A percentile compares a stretch with the other conserved stretches of the same genome.
These are phyloP conservation scores for Nibea coibor DNA, from an alignment of 2,113 vertebrate genomes.

Conservation along the genomic window DNA sequence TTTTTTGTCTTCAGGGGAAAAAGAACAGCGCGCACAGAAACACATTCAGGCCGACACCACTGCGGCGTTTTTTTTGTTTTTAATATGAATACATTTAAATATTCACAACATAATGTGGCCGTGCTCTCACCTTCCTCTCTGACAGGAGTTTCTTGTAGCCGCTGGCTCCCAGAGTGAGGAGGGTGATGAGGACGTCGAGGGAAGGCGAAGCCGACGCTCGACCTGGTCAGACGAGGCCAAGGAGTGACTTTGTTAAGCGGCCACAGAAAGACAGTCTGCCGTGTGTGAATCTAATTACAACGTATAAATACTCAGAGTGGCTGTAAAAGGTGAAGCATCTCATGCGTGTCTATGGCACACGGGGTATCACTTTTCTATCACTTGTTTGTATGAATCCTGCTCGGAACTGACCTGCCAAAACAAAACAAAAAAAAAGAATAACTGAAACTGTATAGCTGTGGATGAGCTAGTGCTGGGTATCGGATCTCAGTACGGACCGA, in stretches of 20 bases:
- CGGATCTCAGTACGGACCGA: not conserved
- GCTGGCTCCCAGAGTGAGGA: conserved; percentile 91
- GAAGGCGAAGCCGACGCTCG: conserved; percentile 96
- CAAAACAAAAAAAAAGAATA: not conserved
- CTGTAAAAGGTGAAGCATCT: conserved; percentile 9
- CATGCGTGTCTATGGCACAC: not conserved
- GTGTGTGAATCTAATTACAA: not conserved
- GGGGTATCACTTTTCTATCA: conserved; percentile 26
- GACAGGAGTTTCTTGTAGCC: conserved; percentile 93
- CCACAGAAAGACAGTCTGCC: not conserved
- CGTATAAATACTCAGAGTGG: not conserved
- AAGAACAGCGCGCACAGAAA: conserved; percentile 24
- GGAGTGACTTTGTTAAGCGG: conserved; percentile 1
- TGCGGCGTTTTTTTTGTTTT: conserved; percentile 17
- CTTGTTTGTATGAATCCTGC: not conserved
- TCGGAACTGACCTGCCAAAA: conserved; percentile 1
- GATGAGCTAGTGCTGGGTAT: not conserved
- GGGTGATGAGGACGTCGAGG: conserved; percentile 95
- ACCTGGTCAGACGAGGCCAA: conserved; percentile 78
- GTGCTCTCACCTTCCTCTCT: conserved; percentile 92
- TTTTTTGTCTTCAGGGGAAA: conserved; percentile 3
- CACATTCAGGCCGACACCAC: conserved; percentile 11
- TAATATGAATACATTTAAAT: not conserved
- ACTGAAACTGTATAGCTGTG: conserved; percentile 2
- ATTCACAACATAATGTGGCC: not conserved